phyloP scores from a whole-genome alignment of 2,888 invertebrate genomes.

The Ypsolopha scabrella region DNA sequence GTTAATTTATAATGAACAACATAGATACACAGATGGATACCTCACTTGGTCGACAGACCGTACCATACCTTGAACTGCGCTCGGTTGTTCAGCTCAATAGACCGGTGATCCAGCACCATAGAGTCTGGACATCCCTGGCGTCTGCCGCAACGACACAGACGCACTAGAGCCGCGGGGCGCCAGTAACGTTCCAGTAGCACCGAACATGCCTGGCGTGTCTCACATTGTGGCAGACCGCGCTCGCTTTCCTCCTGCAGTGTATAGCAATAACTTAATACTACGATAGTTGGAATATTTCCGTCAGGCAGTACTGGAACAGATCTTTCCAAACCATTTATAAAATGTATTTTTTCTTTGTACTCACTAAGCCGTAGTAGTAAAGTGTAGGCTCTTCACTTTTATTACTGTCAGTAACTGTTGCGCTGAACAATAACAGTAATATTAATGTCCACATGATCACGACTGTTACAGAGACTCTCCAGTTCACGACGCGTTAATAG shows the following conservation, averaged over 20 bases:
- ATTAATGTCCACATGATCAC: conserved; percentile 27
- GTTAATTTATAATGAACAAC: not conserved
- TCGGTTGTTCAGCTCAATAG: conserved; percentile 67
- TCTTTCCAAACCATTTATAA: not conserved
- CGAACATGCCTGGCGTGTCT: conserved; percentile 58
- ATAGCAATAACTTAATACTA: not conserved
- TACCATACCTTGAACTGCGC: conserved; percentile 69
- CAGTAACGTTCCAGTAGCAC: conserved; percentile 68
- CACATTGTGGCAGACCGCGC: conserved; percentile 67
- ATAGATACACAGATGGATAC: no score
- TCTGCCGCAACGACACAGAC: conserved; percentile 72
- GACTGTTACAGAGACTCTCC: conserved; percentile 10
- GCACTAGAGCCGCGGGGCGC: conserved; percentile 67
- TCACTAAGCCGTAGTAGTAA: conserved; percentile 57
- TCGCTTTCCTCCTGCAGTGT: conserved; percentile 68
- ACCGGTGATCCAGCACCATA: conserved; percentile 19
- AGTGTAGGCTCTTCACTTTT: conserved; percentile 35
- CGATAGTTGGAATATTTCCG: not conserved
- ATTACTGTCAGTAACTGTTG: conserved; percentile 14
- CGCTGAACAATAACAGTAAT: conserved; percentile 23
- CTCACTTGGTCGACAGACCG: no score
- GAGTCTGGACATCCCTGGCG: conserved; percentile 41
- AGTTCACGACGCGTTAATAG: conserved; percentile 15
- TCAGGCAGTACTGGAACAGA: not conserved
- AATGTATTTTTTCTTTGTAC: conserved; percentile 10